These are phyloP conservation scores for Tetrao urogallus DNA, from an alignment of 2,113 vertebrate species.

Conservation along the genomic window DNA sequence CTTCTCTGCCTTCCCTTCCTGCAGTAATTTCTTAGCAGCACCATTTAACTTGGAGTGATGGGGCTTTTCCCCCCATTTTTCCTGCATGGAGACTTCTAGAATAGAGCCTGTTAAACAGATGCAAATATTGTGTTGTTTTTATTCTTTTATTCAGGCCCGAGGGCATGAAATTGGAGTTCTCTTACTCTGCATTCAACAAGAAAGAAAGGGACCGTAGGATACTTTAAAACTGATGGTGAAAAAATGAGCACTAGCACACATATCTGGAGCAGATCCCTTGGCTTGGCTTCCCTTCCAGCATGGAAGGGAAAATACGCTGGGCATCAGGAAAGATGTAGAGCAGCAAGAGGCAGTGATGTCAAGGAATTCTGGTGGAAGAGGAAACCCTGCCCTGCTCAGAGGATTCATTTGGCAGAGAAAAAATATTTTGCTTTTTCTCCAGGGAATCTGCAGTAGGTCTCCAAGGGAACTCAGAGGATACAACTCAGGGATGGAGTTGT, in stretches of 20 bases:
- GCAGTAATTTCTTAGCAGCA: slow-evolving; percentile 46
- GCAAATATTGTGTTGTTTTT: slow-evolving; percentile 82
- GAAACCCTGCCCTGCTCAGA: neutral
- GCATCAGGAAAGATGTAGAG: neutral
- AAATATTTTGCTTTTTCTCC: slow-evolving; percentile 27
- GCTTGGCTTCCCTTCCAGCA: slow-evolving; percentile 48
- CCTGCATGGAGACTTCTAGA: slow-evolving; percentile 68
- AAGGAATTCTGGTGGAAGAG: neutral
- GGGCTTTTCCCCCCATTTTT: slow-evolving; percentile 14
- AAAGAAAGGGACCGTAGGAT: slow-evolving; percentile 73
- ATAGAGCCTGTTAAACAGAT: slow-evolving; percentile 77
- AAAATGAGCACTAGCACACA: slow-evolving; percentile 54
- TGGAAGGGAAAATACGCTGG: slow-evolving; percentile 45
- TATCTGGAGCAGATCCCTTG: neutral
- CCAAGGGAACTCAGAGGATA: neutral
- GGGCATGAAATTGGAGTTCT: slow-evolving; percentile 78
- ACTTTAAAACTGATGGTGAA: slow-evolving; percentile 57
- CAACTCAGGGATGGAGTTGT: neutral
- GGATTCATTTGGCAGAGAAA: slow-evolving; percentile 5
- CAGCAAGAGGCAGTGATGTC: neutral
- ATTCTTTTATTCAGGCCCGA: slow-evolving; percentile 76
- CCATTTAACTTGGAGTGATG: slow-evolving; percentile 65
- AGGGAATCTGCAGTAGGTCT: neutral
- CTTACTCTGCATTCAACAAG: slow-evolving; percentile 72
- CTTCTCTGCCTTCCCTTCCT: slow-evolving; percentile 58